phyloP scores from a whole-genome alignment of 2,888 invertebrate genomes.

The Troilus luridus region DNA sequence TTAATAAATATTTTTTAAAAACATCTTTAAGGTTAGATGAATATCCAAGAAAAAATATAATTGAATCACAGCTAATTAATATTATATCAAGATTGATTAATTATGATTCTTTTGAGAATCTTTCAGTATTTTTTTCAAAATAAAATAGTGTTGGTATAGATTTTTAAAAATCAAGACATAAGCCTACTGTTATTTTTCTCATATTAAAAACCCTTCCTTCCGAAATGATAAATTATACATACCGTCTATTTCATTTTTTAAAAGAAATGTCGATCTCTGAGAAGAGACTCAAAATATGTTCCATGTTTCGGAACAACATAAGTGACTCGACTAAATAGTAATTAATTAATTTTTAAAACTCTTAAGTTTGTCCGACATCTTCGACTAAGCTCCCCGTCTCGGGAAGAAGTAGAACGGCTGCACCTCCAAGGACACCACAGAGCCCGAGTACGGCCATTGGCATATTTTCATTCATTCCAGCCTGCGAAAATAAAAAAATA shows the following conservation, averaged over 20 bases:
- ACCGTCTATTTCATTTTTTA: not conserved
- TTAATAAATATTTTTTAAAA: not conserved
- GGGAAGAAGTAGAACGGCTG: slow-evolving; percentile 81
- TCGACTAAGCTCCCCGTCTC: slow-evolving; percentile 78
- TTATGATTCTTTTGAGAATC: not conserved
- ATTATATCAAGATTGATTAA: not conserved
- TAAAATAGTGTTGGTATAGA: not conserved
- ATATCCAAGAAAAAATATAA: not conserved
- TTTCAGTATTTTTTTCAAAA: not conserved
- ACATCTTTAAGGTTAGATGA: not conserved
- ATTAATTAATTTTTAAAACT: not conserved
- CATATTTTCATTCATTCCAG: slow-evolving; percentile 76
- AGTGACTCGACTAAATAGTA: not conserved
- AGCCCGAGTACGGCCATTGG: slow-evolving; percentile 81
- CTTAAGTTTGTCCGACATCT: slow-evolving; percentile 45
- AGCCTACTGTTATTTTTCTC: not conserved
- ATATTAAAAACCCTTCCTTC: not conserved
- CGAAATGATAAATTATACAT: not conserved
- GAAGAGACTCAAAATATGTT: not conserved
- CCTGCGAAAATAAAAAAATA: slow-evolving; percentile 71
- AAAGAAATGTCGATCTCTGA: slow-evolving; percentile 23
- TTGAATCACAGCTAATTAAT: not conserved
- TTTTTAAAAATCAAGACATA: not conserved
- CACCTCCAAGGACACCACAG: slow-evolving; percentile 79
- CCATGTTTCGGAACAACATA: not conserved